Evolutionary conservation across 2,888 invertebrate genomes (phyloP), one percentile per base, ranked within the genome.

Genomic region (Tachina grossa): DNA sequence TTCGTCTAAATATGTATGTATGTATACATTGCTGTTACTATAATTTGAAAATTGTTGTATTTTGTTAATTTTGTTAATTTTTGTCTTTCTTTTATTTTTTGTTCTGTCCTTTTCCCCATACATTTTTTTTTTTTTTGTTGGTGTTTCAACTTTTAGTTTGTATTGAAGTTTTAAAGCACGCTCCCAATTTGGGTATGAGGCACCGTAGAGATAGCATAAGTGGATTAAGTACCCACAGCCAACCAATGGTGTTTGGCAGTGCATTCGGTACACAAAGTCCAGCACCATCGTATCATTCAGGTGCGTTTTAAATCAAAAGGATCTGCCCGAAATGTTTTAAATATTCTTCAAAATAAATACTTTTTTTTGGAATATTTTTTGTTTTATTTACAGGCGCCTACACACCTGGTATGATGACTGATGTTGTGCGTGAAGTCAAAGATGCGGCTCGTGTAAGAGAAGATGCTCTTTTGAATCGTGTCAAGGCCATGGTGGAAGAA

Each of bases 401-500:
- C 91, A 94, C 95, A 16, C 96, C 96, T 2, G 96, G 96, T n/a
- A 94, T 95, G 93, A 93, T 96, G 89, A 94, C 95, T 13, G 96
- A 96, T 91, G 93, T 96, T 89, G 95, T 96, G 87, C 94, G 96
- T 47, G 96, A 96, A 93, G 95, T 96, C 19, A 93, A 96, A 66
- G 96, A 96, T 90, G 96, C 96, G 31, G 95, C 96, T 22, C 93
- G 96, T 79, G 93, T 96, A 84, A 93, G 96, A 16, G 96, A 96
- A 89, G 96, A 96, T 90, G 96, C 96, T n/a, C 92, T 96, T 85
- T 94, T 93, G 43, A 93, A 92, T 88, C 90, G 92, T 39, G 93
- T 93, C 10, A 92, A 92, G 86, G 90, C 92, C 49, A 90, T 93
- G 90, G 93, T 93, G 6, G 93, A 93, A 77, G 93, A 93, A 87